Base-by-base conservation (phyloP, 1,140 invertebrate species). In the Trissolcus basalis region DNA sequence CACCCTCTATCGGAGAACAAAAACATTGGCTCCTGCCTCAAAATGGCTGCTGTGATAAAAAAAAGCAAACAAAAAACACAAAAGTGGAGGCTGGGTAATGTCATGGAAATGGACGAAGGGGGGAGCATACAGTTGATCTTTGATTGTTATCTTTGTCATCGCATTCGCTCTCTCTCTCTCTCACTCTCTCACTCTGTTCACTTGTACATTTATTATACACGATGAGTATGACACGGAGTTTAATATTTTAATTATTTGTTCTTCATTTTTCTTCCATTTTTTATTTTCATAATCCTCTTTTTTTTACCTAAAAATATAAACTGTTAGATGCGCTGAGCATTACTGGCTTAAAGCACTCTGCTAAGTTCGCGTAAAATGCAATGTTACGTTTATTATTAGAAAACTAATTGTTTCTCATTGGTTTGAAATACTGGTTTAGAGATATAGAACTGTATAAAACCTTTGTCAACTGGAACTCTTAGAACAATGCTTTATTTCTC, bases 321-420 rank as follows among this genome's bases (percentile, higher is more conserved):
- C 77, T 83, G 81, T 83, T 85, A 87, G 78, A 87, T 82, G 83
- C 83, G 80, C 81, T 84, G 81, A 86, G 83, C 84, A 84, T 86
- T 85, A 82, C 81, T 84, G 83, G 81, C 81, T 86, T 85, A 59
- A 84, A 84, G 83, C 84, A 84, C 83, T 85, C 83, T 83, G 81
- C 81, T 82, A 84, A 83, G 76, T 81, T 81, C 79, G 82, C 84
- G 70, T 84, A 83, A 86, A 86, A 83, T 72, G 74, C 77, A 85
- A 78, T 80, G 79, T 83, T 64, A 75, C 72, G 64, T 58, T 75
- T 64, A 77, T 81, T 82, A 82, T 83, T 87, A 87, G 83, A 88
- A 86, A 88, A 86, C 85, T 88, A 88, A 88, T 87, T 87, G 87
- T 86, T 87, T 83, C 82, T 85, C 85, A 87, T 87, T 88, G 86